These are phyloP conservation scores for Tangara arthus DNA, from an alignment of 2,797 vertebrate genomes.

Conservation along the genomic window DNA sequence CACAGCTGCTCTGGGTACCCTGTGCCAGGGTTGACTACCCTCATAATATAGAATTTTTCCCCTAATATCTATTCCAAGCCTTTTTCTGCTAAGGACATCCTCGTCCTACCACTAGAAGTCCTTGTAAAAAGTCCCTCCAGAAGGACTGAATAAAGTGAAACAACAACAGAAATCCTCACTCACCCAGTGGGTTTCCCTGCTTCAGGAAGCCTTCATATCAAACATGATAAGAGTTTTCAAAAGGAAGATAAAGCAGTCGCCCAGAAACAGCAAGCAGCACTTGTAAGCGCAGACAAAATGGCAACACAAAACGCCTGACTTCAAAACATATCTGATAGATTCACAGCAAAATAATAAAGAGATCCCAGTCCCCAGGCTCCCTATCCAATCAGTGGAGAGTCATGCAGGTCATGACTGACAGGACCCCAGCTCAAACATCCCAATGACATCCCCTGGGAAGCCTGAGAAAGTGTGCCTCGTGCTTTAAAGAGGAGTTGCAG, in stretches of 20 bases:
- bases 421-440: neutral
- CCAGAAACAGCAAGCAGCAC: neutral
- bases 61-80: neutral
- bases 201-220: neutral
- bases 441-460: neutral
- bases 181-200: neutral
- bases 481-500: neutral
- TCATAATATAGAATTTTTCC: accelerated
- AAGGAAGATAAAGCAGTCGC: neutral
- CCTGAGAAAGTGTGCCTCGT: neutral
- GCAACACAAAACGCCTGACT: neutral
- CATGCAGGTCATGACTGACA: neutral
- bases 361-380: neutral
- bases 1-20: accelerated
- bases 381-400: neutral
- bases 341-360: neutral
- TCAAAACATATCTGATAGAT: neutral
- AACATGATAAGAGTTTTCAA: neutral
- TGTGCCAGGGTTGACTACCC: accelerated
- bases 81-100: neutral
- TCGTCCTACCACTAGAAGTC: too few species aligned
- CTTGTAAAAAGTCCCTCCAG: neutral
- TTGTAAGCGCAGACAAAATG: neutral
- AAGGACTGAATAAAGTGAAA: neutral
- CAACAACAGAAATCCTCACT: neutral